Evolutionary conservation across 2,797 vertebrate species (phyloP).

Genomic region (Catharus ustulatus): DNA sequence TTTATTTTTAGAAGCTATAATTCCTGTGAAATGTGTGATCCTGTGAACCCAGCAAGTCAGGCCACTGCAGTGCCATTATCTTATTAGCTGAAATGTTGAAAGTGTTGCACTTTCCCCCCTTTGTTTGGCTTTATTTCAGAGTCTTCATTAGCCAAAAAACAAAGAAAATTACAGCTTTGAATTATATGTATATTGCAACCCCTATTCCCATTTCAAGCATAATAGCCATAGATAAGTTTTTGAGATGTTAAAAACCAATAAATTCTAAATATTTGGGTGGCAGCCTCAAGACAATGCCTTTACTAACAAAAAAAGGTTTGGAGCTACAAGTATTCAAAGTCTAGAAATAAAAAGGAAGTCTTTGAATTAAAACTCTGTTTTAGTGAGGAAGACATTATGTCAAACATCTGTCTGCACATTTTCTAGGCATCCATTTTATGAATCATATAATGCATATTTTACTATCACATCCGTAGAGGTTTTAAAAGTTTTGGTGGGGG

Average conservation of each 20-base stretch:
- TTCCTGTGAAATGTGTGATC: background rate
- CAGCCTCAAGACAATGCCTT: background rate
- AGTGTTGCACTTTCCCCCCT: fast-evolving
- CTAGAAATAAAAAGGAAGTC: background rate
- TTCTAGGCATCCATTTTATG: background rate
- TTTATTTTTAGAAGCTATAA: background rate
- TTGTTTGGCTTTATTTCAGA: background rate
- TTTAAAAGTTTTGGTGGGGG: background rate
- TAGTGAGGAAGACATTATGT: background rate
- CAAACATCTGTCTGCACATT: constrained; percentile 29
- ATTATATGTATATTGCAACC: background rate
- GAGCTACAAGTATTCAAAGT: background rate
- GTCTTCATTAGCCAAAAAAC: background rate
- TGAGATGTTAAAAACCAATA: background rate
- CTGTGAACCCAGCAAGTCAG: background rate
- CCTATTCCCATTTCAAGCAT: background rate
- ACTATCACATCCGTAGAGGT: background rate
- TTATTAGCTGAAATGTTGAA: background rate
- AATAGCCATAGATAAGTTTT: background rate
- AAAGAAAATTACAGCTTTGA: background rate
- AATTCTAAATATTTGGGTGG: background rate
- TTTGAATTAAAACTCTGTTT: background rate
- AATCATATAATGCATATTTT: constrained; percentile 8
- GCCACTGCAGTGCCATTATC: background rate
- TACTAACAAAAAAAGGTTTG: background rate